A percentile compares a stretch with the other conserved stretches of the same genome.
Evolutionary conservation across 2,113 vertebrate species (phyloP).

Genomic region (Charina bottae): DNA sequence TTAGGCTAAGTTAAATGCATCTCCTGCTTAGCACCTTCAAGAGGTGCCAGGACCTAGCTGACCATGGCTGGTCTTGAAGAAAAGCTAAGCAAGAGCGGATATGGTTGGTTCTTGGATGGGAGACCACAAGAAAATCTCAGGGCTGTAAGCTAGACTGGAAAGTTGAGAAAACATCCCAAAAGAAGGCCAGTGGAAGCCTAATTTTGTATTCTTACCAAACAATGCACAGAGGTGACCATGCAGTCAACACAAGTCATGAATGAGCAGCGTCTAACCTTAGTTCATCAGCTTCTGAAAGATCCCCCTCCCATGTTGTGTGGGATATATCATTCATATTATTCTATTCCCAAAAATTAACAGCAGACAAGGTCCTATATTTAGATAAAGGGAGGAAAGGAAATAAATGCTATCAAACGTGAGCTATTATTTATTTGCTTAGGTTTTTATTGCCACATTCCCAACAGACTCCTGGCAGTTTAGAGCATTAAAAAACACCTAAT

Average conservation of each 20-base stretch:
- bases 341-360: conserved; percentile 42
- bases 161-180: not conserved
- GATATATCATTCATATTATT: conserved; percentile 38
- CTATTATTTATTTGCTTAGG: too few relatives aligned
- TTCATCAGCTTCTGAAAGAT: not conserved
- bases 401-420: too few relatives aligned
- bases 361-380: conserved; percentile 18
- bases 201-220: too few relatives aligned
- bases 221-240: too few relatives aligned
- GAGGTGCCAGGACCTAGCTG: not conserved
- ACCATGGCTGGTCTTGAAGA: not conserved
- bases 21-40: conserved; percentile 40
- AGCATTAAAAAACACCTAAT: too few relatives aligned
- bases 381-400: not conserved
- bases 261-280: not conserved
- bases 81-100: not conserved
- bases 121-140: not conserved
- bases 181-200: not conserved
- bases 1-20: conserved; percentile 37
- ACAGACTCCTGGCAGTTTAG: too few relatives aligned
- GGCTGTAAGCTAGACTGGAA: not conserved
- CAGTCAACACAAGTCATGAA: too few relatives aligned
- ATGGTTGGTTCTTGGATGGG: not conserved
- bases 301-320: not conserved
- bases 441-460: not conserved